Base-by-base conservation (phyloP, 2,888 invertebrate genomes). In the Heterodera filipjevi region DNA sequence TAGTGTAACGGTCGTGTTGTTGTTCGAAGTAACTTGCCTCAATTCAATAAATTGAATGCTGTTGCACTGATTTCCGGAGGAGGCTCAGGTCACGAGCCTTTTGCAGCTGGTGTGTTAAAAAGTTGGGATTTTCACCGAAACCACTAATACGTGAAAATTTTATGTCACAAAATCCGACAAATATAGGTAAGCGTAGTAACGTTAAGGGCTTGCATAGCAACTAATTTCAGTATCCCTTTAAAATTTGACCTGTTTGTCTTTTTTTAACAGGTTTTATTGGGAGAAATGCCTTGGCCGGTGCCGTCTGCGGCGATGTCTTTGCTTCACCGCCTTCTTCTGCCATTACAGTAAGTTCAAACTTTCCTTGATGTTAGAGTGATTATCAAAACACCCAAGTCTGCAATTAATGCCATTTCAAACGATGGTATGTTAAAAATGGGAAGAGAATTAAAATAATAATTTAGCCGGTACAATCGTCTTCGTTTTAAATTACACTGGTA, bases 41-140 rank as follows among this genome's bases (percentile, higher is more conserved):
- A 78, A 6, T 22, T 78, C 0, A 66, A 78, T 8, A 10, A 35
- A 68, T 66, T 53, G 14, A 71, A 72, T 27, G 71, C 74, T 66
- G 85, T 86, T 0, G 77, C 84, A 0, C 66, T 87, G 27, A 80
- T 85, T 44, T 81, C 84, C 33, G 95, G 95, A 1, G 95, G 95
- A 2, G 94, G 94, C 1, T 93, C 94, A 2, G 95, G 95, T 0
- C 94, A 94, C 88, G 95, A 95, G 89, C 95, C 95, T 46, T 90
- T 90, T 87, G 91, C 91, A 78, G 91, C 84, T 32, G 86, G 84
- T 84, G 39, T 3, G 49, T 66, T 53, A n/a, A n/a, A n/a, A n/a
- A n/a, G n/a, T 3, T 53, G 49, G 19, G 22, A n/a, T n/a, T n/a
- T n/a, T n/a, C n/a, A n/a, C n/a, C n/a, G n/a, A n/a, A n/a, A n/a